Conservation (phyloP, 2,888 invertebrate genomes). For the Pachycephus smyrnensis region DNA sequence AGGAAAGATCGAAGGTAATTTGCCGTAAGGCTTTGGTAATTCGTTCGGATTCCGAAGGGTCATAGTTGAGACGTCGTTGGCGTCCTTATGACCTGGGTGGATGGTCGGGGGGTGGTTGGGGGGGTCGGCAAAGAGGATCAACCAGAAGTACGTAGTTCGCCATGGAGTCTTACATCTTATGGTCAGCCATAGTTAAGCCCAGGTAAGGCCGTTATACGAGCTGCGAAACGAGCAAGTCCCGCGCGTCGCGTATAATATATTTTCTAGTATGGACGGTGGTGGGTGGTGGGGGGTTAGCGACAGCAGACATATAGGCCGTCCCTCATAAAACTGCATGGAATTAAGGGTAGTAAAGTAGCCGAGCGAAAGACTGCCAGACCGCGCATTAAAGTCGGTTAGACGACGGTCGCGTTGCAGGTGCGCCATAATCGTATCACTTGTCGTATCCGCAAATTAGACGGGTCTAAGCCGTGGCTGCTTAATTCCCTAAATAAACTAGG, state of each 20-base stretch:
- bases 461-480: background rate
- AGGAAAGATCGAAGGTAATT: background rate
- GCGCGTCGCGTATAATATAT: conserved; percentile 7
- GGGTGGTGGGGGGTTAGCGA: background rate
- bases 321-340: conserved; percentile 22
- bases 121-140: conserved; percentile 2
- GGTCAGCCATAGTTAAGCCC: conserved; percentile 30
- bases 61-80: background rate
- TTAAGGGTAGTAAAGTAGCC: conserved; percentile 9
- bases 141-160: conserved; percentile 8
- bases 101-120: background rate
- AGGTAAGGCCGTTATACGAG: conserved; percentile 38
- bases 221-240: conserved; percentile 32
- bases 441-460: background rate
- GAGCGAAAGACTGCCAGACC: background rate
- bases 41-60: background rate
- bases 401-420: background rate
- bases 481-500: background rate
- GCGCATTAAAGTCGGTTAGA: background rate
- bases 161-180: conserved; percentile 10
- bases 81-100: background rate
- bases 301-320: background rate
- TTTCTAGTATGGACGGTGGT: conserved; percentile 19
- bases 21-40: background rate
- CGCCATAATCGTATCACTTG: conserved; percentile 1